Percentiles rank a stretch among this genome's conserved stretches.
Evolutionary conservation across 2,888 invertebrate species (phyloP).

Genomic region (Rhagophthalmus giganteus): DNA sequence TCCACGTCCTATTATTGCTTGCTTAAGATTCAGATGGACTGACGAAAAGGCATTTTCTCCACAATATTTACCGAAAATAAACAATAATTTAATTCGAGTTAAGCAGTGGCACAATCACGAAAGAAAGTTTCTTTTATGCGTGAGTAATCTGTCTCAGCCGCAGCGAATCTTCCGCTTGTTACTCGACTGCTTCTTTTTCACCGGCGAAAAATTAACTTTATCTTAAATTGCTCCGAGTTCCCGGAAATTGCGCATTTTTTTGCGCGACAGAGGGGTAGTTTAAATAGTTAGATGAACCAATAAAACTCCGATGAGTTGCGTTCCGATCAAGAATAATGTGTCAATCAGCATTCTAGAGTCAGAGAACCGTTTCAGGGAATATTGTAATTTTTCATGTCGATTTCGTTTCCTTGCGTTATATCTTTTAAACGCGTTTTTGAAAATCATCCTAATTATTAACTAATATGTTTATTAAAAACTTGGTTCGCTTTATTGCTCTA

Average conservation of each 20-base stretch:
- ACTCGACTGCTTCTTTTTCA: slow-evolving; percentile 31
- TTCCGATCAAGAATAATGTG: slow-evolving; percentile 22
- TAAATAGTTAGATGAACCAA: slow-evolving; percentile 38
- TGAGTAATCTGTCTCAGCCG: slow-evolving; percentile 36
- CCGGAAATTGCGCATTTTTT: slow-evolving; percentile 42
- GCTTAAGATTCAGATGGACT: slow-evolving; percentile 22
- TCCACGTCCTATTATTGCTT: slow-evolving; percentile 20
- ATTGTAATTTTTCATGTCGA: slow-evolving; percentile 3
- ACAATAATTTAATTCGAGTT: slow-evolving; percentile 1
- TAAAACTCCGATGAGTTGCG: slow-evolving; percentile 34
- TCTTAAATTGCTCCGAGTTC: slow-evolving; percentile 39
- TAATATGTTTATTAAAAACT: too few relatives aligned
- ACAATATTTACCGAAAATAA: slow-evolving; percentile 1
- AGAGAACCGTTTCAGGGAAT: neutral
- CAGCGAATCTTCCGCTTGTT: slow-evolving; percentile 36
- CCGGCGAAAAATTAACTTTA: slow-evolving; percentile 41
- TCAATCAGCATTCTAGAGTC: slow-evolving; percentile 7
- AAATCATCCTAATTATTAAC: too few relatives aligned
- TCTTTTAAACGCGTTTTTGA: too few relatives aligned
- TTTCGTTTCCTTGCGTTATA: too few relatives aligned
- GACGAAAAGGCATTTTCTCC: slow-evolving; percentile 12
- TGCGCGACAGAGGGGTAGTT: slow-evolving; percentile 35
- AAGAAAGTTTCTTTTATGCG: slow-evolving; percentile 26
- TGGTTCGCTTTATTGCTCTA: too few relatives aligned
- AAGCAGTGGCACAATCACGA: slow-evolving; percentile 19